Base-by-base conservation (phyloP, 2,113 vertebrate genomes). In the Xenopus laevis region DNA sequence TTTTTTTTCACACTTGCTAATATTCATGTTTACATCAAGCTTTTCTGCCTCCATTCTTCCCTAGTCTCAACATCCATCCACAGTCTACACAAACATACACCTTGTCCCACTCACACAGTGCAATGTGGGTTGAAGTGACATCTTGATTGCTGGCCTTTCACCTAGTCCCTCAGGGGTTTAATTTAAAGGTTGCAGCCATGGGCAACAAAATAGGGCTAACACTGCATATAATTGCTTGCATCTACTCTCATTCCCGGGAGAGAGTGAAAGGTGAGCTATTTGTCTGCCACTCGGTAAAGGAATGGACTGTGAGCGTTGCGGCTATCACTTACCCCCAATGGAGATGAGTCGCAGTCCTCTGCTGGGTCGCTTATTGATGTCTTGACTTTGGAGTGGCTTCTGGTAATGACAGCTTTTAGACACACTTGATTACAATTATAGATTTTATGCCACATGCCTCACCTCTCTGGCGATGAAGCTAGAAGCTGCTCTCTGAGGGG, bases 391-490 rank as follows among this genome's bases (percentile, higher is more conserved):
- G 57, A 75, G 59, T 63, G 66, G 66, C 73, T 68, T 65, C 73
- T 75, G 73, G 73, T 75, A 75, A 75, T 75, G 73, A 75, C 73
- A 75, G 57, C 73, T 68, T 75, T 75, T 75, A 75, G 73, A 75
- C 73, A 75, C 73, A 75, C 73, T 75, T 75, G 73, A 75, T 75
- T 75, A 75, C 73, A 75, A 75, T 75, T 75, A 75, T 75, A 75
- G 73, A 75, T 75, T 75, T 75, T 75, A 75, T 75, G 73, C 73
- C 73, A 75, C 73, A 68, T 68, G 73, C 66, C 68, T 75, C 73
- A 75, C 73, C 73, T 75, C 73, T 75, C 45, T 52, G 57, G 66
- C 23, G 58, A 62, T 75, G 58, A 57, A 62, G 73, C 65, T 46
- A 69, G 66, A 53, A 68, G 73, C 73, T 6, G 65, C 45, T 58